These are phyloP conservation scores for Aldrovandia affinis DNA, from an alignment of 2,797 vertebrate species.

Conservation along the genomic window DNA sequence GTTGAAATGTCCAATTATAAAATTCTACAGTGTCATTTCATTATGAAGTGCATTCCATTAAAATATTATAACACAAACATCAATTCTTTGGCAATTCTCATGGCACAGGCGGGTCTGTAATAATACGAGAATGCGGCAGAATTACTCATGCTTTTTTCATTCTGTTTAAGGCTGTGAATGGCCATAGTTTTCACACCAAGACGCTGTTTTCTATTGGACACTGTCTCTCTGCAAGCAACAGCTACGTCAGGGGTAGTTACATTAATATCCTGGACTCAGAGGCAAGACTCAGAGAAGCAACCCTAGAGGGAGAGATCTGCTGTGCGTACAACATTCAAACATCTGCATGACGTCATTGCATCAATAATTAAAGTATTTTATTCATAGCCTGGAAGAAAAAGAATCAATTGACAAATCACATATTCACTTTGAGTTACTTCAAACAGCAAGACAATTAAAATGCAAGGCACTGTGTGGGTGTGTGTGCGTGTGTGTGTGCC, in stretches of 20 bases:
- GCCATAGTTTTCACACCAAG: conserved; percentile 49
- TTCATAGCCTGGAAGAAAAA: conserved; percentile 83
- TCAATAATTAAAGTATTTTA: conserved; percentile 84
- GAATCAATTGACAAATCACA: conserved; percentile 88
- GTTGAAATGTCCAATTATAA: conserved; percentile 43
- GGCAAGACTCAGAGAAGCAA: conserved; percentile 57
- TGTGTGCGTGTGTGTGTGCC: no score
- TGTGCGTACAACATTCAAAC: conserved; percentile 79
- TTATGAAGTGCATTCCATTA: background rate
- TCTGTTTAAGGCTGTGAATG: conserved; percentile 52
- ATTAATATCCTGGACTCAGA: conserved; percentile 53
- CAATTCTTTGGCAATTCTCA: conserved; percentile 19
- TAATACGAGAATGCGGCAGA: conserved; percentile 44
- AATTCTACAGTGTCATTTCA: background rate
- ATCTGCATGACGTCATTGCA: conserved; percentile 78
- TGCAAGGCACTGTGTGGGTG: conserved; percentile 55
- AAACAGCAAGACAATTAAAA: conserved; percentile 75
- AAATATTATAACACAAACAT: background rate
- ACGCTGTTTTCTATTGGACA: conserved; percentile 56
- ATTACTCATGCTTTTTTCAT: conserved; percentile 40
- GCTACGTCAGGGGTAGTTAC: conserved; percentile 60
- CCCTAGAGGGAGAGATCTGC: conserved; percentile 76
- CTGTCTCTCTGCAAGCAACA: conserved; percentile 63
- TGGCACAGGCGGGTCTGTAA: conserved; percentile 45
- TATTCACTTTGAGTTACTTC: conserved; percentile 82